A percentile compares a stretch with the other conserved stretches of the same genome.
Conservation (phyloP, 2,113 vertebrate species). For the Rattus rattus region DNA sequence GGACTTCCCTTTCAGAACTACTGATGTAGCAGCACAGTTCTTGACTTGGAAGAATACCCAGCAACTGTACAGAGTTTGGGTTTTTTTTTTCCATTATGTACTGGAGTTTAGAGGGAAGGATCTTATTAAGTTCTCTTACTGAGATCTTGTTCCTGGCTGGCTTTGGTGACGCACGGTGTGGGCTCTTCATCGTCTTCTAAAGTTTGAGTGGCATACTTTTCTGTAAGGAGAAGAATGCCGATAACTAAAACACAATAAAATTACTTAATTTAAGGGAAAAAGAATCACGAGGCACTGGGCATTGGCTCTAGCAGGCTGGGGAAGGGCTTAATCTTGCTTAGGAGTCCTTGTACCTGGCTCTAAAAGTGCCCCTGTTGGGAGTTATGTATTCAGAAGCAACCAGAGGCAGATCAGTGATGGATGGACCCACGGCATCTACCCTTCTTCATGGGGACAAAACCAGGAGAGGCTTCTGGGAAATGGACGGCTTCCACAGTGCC, state of each 20-base stretch:
- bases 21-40: not conserved
- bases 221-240: not conserved
- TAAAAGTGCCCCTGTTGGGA: not conserved
- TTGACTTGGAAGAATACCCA: constrained; percentile 25
- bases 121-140: not conserved
- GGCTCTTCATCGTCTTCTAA: not conserved
- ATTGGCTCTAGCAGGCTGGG: not conserved
- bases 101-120: constrained; percentile 17
- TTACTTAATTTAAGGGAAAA: not conserved
- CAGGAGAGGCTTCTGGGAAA: not conserved
- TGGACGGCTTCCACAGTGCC: not conserved
- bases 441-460: not conserved
- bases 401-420: not conserved
- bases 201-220: constrained; percentile 40
- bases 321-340: not conserved
- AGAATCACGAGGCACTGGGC: not conserved
- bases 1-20: not conserved
- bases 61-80: not conserved
- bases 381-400: not conserved
- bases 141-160: not conserved
- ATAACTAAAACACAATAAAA: constrained; percentile 16
- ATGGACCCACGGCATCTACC: not conserved
- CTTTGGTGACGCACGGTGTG: not conserved
- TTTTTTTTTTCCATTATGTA: not conserved
- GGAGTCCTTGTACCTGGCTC: not conserved